Evolutionary conservation across 1,140 invertebrate genomes (phyloP), one percentile per base, ranked within the genome.

Genomic region (Lepidurus apus): DNA sequence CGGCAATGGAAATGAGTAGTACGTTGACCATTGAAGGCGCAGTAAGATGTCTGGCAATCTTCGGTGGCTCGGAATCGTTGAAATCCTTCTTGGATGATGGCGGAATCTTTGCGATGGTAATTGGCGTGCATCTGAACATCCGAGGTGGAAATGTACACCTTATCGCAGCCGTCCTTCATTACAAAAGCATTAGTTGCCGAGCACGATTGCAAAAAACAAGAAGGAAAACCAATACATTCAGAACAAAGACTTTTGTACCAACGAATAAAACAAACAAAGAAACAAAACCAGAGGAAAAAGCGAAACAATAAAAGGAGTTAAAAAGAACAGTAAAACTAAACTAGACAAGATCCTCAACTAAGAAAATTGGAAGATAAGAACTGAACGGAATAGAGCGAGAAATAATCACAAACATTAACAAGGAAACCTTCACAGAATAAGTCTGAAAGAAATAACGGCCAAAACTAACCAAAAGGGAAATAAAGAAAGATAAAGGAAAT

Each of bases 81-180:
- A 87, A 96, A 97, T 10, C 96, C 97, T 86, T 99, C 96, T 83
- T 98, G 95, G 76, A 97, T 95, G 81, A 98, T 98, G 11, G 96
- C 96, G 0, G 95, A 96, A 85, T 98, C 96, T 86, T 99, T 98
- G 74, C 96, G 90, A 84, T 99, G 97, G 85, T 98, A 98, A 87
- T 98, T 98, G 3, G 96, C 96, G 85, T 99, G 97, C 97, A 99
- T 99, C 87, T 98, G 97, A 1, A 99, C 97, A 86, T 99, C 97
- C 43, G 95, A 98, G 6, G 97, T 99, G 82, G 95, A 98, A 85
- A 98, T 97, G 86, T 99, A 99, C 0, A 98, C 94, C 87, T 98
- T 98, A 87, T 97, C 94, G 88, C 96, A 98, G 81, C 93, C 92
- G 83, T 94, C 91, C 89, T 91, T 81, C 2, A 81, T 83, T 21